These are phyloP conservation scores for Callipepla squamata DNA, from an alignment of 2,113 vertebrate species.

Conservation along the genomic window DNA sequence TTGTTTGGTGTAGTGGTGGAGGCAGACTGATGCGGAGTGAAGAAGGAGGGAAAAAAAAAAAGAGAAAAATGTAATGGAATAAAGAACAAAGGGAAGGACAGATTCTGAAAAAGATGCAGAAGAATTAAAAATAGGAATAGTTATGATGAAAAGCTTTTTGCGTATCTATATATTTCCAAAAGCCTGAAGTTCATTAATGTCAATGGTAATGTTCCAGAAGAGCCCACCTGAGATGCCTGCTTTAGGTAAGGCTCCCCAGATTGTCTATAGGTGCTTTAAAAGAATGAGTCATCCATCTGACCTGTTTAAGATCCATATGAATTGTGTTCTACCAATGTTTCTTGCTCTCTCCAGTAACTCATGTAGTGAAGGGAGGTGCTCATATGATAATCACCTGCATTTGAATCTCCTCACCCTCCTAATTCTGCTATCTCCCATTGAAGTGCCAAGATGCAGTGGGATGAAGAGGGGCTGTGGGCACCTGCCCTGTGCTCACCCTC, in stretches of 20 bases:
- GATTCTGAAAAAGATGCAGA: neutral
- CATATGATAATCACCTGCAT: rapidly evolving
- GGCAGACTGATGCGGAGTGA: neutral
- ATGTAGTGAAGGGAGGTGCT: neutral
- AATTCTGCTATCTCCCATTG: neutral
- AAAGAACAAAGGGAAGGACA: neutral
- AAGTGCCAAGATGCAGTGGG: neutral
- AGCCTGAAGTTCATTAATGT: neutral
- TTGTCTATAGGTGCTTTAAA: neutral
- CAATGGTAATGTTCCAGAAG: neutral
- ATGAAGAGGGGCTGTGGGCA: neutral
- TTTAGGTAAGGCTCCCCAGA: neutral
- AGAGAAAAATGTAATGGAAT: neutral
- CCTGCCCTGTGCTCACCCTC: rapidly evolving
- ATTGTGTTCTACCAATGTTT: neutral
- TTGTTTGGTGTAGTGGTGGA: neutral
- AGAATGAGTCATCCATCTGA: neutral
- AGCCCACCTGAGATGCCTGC: neutral
- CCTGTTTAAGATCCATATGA: neutral
- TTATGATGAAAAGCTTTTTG: neutral
- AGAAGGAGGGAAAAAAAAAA: neutral
- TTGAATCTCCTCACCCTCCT: neutral
- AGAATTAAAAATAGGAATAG: neutral
- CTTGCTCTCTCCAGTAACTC: neutral
- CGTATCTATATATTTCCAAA: neutral